Percentiles rank a stretch among this genome's conserved stretches.
Evolutionary conservation across 2,888 invertebrate species (phyloP).

Genomic region (Leptopilina drosophilae): DNA sequence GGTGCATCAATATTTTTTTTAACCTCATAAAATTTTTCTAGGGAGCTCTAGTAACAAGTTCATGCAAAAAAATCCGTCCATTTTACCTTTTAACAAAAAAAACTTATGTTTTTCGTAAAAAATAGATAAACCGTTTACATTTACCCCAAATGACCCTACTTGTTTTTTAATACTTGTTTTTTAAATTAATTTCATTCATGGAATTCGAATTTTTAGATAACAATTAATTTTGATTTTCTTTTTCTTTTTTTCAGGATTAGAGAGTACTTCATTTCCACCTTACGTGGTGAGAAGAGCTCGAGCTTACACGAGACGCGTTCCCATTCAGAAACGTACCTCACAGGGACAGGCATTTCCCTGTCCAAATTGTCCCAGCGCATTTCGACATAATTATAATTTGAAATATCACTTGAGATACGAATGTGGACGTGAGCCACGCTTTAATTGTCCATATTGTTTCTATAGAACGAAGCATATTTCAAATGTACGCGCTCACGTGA

Average conservation of each 20-base stretch:
- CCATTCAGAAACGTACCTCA: constrained; percentile 1
- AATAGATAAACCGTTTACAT: too few species aligned
- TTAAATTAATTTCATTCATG: too few species aligned
- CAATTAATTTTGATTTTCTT: background rate
- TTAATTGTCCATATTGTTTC: constrained; percentile 17
- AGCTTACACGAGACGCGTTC: constrained; percentile 13
- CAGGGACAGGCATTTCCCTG: constrained; percentile 43
- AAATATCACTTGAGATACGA: constrained; percentile 18
- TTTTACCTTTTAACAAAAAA: too few species aligned
- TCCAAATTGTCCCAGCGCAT: constrained; percentile 17
- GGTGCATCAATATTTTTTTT: too few species aligned
- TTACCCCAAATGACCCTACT: too few species aligned
- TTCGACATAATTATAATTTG: constrained; percentile 30
- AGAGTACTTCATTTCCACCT: constrained; percentile 16
- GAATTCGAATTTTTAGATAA: background rate
- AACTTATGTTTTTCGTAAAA: too few species aligned
- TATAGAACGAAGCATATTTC: constrained; percentile 14
- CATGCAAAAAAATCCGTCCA: too few species aligned
- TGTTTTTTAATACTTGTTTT: background rate
- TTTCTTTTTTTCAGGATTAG: constrained; percentile 27
- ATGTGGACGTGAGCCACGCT: constrained; percentile 14
- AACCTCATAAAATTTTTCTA: too few species aligned
- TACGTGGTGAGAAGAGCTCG: constrained; percentile 31
- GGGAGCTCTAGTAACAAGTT: too few species aligned
- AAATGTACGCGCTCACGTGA: constrained; percentile 14